A percentile compares a stretch with the other conserved stretches of the same genome.
Conservation (phyloP, 2,797 vertebrate genomes). For the Hafferia zeledoni region DNA sequence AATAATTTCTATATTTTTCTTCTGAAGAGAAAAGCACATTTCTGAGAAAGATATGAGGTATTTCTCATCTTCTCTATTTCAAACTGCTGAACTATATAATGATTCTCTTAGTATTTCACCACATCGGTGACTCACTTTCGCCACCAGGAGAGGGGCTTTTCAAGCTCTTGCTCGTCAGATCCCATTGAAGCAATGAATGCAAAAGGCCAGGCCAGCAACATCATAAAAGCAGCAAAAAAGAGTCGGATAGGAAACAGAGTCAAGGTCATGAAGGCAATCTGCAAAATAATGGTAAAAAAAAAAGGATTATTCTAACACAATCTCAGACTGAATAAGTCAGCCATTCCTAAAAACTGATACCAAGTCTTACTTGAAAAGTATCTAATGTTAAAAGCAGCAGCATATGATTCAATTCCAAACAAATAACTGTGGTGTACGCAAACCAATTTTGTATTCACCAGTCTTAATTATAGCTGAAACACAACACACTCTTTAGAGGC, state of each 20-base stretch:
- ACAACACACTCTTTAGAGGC: neutral
- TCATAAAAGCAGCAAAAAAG: slow-evolving; percentile 93
- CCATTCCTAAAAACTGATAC: neutral
- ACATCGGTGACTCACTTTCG: slow-evolving; percentile 84
- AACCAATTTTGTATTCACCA: neutral
- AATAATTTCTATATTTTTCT: neutral
- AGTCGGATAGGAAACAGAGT: slow-evolving; percentile 95
- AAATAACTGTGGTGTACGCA: rapidly evolving
- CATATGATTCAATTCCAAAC: neutral
- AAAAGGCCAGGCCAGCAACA: slow-evolving; percentile 97
- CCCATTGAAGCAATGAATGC: slow-evolving; percentile 91
- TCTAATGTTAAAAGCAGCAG: neutral
- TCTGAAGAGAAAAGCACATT: neutral
- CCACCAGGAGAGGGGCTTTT: slow-evolving; percentile 90
- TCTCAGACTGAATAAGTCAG: neutral
- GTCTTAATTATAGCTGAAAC: neutral
- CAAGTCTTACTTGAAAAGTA: neutral
- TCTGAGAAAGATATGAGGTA: neutral
- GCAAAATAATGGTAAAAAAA: slow-evolving; percentile 53
- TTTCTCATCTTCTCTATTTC: neutral
- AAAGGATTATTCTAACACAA: neutral
- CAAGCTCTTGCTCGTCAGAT: slow-evolving; percentile 81
- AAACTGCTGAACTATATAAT: neutral
- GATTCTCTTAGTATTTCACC: neutral
- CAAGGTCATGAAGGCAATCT: slow-evolving; percentile 95